Base-by-base conservation (phyloP, 2,888 invertebrate species). In the Sabatieria punctata region DNA sequence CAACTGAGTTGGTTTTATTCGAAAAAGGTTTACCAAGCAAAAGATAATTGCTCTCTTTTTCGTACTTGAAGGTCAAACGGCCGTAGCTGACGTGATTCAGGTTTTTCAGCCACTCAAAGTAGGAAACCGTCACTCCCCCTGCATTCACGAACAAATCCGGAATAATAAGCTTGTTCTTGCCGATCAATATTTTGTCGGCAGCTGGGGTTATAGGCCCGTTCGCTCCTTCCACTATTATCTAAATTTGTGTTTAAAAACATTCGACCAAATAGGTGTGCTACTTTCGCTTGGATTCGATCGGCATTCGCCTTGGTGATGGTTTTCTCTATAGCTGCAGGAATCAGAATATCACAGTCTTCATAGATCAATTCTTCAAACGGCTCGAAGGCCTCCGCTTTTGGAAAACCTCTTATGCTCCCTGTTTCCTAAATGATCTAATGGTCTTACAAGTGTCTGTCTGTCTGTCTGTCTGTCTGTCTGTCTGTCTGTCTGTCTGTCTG, bases 81-180 rank as follows among this genome's bases (percentile, higher is more conserved):
- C 93, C 93, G 66, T 86, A 95, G 1, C 89, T 88, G 15, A 95
- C 93, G 66, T 95, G 93, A 71, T 91, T 93, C 46, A 95, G 75
- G 70, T 95, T 93, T 73, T 95, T 95, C 59, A 95, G 75, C 84
- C 91, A 93, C 68, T 95, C 93, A 71, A 95, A 95, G 75, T 89
- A 95, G 44, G 91, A 93, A 15, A 93, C 93, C 37, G 91, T 93
- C 40, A 95, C 93, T 77, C 93, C 93, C 60, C 93, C 93, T 52
- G 73, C 73, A 58, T 73, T 73, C 47, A 71, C 61, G 57, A 68
- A 73, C 63, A 86, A 68, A 70, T 86, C 88, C 21, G 93, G 93
- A 62, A 93, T 83, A 46, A 91, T 80, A 23, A 95, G 75, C 57
- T 89, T 78, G 65, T 86, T 85, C 48, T 62, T 60, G 21, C 84